These are phyloP conservation scores for Eulacestoma nigropectus DNA, from an alignment of 2,113 vertebrate species.

Conservation along the genomic window DNA sequence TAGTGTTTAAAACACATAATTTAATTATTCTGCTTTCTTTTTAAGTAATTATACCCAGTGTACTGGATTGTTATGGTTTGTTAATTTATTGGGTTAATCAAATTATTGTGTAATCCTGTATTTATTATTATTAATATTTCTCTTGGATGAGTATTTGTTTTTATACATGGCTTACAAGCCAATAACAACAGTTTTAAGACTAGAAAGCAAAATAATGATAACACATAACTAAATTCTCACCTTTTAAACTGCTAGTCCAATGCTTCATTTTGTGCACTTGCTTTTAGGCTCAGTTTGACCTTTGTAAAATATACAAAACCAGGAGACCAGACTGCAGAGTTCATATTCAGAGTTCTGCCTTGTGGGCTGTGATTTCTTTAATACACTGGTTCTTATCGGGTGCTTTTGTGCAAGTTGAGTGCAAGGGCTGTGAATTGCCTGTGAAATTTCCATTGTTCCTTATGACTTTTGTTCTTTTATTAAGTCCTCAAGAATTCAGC, in stretches of 20 bases:
- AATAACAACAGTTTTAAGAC: background rate
- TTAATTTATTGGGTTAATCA: constrained; percentile 15
- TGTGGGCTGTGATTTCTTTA: background rate
- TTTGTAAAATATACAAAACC: background rate
- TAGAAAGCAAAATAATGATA: background rate
- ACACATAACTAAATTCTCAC: background rate
- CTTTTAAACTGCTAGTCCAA: background rate
- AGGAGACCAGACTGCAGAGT: background rate
- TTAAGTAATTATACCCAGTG: background rate
- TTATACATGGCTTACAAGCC: constrained; percentile 9
- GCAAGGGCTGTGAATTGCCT: background rate
- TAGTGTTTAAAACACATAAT: background rate
- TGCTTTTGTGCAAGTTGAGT: background rate
- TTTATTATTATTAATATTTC: constrained; percentile 36
- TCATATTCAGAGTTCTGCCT: background rate
- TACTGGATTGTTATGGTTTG: background rate
- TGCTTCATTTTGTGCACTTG: background rate
- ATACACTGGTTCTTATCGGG: background rate
- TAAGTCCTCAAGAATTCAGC: background rate
- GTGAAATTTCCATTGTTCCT: background rate
- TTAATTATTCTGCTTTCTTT: background rate
- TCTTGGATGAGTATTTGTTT: background rate
- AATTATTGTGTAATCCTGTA: background rate
- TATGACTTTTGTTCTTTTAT: background rate
- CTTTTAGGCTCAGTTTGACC: background rate